Evolutionary conservation across 2,113 vertebrate genomes (phyloP), one percentile per base, ranked within the genome.

Genomic region (Okapia johnstoni): DNA sequence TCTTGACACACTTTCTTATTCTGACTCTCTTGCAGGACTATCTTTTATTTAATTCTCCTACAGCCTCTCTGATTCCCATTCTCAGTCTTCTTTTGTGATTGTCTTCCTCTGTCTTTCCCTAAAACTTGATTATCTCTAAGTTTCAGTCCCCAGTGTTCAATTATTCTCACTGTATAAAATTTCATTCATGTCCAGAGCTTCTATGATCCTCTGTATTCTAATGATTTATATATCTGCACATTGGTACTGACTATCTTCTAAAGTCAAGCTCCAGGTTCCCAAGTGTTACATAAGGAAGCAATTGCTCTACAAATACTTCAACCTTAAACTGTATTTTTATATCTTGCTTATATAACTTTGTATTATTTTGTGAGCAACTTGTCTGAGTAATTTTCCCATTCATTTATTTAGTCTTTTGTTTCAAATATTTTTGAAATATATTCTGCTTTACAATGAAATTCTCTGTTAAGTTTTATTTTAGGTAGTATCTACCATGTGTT

Each of bases 271-370:
- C 5, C 33, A 48, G 19, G 66, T 23, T 23, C 19, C 16, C 43
- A 60, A 54, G 23, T 7, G 7, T 5, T 58, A 12, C 12, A 0
- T 50, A 79, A 70, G 36, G 16, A 23, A 57, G 6, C 4, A 48
- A 6, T 30, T 17, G 1, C 7, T 36, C 3, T 48, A 11, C 16
- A 5, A 3, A 7, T 23, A 30, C 5, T 40, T 52, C 6, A 46
- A 23, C 16, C 8, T 46, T 61, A 26, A 5, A 5, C 23, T 96
- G 17, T 36, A 46, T 46, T 46, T 48, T 70, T 93, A 14, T 26
- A 50, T 25, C 4, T 4, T 73, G 21, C 4, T 10, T 19, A 17
- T 33, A 54, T 52, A 80, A 26, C 6, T 55, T 52, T 28, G 10
- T 15, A 57, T 77, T 30, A 66, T 30, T 28, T 33, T 30, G 14